phyloP scores from a whole-genome alignment of 2,888 invertebrate species.

The Masnerella sp. region DNA sequence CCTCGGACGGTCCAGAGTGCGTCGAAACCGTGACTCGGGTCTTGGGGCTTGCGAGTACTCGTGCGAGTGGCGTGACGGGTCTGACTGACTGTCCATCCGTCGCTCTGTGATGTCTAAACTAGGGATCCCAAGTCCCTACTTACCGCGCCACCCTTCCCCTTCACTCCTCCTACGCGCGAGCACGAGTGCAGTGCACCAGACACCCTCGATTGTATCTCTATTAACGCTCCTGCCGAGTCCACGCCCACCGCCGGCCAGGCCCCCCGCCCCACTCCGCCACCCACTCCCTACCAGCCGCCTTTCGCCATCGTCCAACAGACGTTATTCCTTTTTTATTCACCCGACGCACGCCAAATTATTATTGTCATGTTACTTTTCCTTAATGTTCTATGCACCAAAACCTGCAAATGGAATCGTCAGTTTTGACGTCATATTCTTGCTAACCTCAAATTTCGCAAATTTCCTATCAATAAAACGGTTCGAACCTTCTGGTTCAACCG shows the following conservation, averaged over 20 bases:
- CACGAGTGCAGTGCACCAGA: constrained; percentile 73
- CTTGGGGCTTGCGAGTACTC: constrained; percentile 74
- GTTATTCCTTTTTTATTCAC: constrained; percentile 35
- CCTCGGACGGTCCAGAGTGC: no score
- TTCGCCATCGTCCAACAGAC: constrained; percentile 50
- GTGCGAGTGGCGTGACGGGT: constrained; percentile 77
- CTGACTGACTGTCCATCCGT: constrained; percentile 78
- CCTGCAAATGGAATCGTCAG: constrained; percentile 27
- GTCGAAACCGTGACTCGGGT: no score
- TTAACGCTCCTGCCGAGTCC: constrained; percentile 71
- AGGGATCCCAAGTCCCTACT: constrained; percentile 76
- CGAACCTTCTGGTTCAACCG: not conserved
- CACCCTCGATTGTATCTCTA: constrained; percentile 78
- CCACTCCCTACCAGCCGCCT: constrained; percentile 47
- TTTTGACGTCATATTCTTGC: constrained; percentile 45
- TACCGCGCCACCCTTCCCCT: constrained; percentile 66
- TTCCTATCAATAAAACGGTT: not conserved
- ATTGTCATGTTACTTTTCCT: constrained; percentile 34
- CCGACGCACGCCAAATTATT: constrained; percentile 16
- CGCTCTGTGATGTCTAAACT: constrained; percentile 78
- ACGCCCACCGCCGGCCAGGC: constrained; percentile 71
- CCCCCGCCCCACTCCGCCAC: constrained; percentile 44
- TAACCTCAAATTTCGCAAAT: no score
- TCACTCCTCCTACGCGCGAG: constrained; percentile 73
- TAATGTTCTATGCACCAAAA: constrained; percentile 35